Evolutionary conservation across 2,797 vertebrate genomes (phyloP).

Genomic region (Manis javanica): DNA sequence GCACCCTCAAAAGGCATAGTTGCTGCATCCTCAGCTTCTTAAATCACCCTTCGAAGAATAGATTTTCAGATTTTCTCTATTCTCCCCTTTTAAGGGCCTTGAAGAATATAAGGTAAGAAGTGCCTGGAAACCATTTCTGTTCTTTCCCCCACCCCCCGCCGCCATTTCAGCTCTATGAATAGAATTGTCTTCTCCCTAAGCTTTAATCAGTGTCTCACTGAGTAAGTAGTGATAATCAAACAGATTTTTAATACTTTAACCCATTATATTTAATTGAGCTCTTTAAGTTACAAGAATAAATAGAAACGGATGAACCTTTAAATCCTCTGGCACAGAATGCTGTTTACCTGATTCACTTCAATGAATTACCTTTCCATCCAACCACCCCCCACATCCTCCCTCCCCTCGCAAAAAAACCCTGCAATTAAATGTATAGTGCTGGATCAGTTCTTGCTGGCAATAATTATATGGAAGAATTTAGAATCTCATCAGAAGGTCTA

Average conservation of each 20-base stretch:
- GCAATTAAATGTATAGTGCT: constrained; percentile 71
- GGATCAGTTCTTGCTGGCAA: constrained; percentile 77
- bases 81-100: neutral
- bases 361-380: constrained; percentile 61
- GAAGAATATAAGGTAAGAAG: constrained; percentile 31
- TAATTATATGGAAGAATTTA: constrained; percentile 80
- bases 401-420: neutral
- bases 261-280: constrained; percentile 79
- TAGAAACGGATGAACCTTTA: constrained; percentile 81
- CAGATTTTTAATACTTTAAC: constrained; percentile 80
- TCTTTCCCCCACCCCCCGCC: neutral
- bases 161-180: constrained; percentile 68
- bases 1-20: neutral
- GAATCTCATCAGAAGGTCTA: constrained; percentile 79
- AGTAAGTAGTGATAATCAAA: constrained; percentile 77
- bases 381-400: neutral
- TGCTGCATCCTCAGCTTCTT: neutral
- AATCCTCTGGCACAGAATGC: constrained; percentile 60
- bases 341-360: constrained; percentile 80
- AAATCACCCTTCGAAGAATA: neutral
- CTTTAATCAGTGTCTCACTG: constrained; percentile 76
- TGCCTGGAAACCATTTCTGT: neutral
- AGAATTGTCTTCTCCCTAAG: constrained; percentile 71
- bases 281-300: constrained; percentile 82
- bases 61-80: neutral